Base-by-base conservation (phyloP, 2,113 vertebrate species). In the Daphoenositta chrysoptera region DNA sequence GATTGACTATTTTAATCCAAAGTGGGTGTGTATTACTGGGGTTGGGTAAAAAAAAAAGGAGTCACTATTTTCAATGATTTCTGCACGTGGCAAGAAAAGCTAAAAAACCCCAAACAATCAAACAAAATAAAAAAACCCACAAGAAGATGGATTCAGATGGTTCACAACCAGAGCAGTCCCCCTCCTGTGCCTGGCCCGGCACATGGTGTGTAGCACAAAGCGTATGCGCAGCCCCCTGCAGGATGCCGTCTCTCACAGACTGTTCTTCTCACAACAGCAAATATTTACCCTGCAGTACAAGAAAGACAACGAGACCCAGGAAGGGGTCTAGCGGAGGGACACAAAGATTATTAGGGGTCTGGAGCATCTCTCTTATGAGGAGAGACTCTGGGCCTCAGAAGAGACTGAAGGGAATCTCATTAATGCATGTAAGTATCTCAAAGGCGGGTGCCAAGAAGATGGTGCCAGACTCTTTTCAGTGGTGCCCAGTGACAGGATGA, bases 1-100 rank as follows among this genome's bases (percentile, higher is more conserved):
- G 22, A 14, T 0, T 68, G 75, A 18, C 11, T 17, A 9, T 39
- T 40, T 35, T 14, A 51, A 47, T 47, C 6, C n/a, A 72, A 56
- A 11, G 3, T 3, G 3, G 8, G 3, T 51, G 12, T 11, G 9
- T n/a, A 19, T 39, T 24, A 39, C 5, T 1, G 2, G 37, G 21
- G 11, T 0, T 19, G 40, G 13, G 17, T n/a, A 42, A 40, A 86
- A 70, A 40, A 40, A 65, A 13, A 13, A 1, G 2, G 30, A 64
- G 13, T 40, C 27, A 27, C 13, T 39, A 16, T 54, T 79, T 68
- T 31, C 39, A 27, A 9, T 8, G 11, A 31, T 83, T 81, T 40
- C 37, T n/a, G 45, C 50, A 42, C 11, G 20, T 2, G 30, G 9
- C 8, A 71, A 20, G 35, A 35, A 26, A 72, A 72, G 23, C 9